A percentile compares a stretch with the other conserved stretches of the same genome.
Conservation (phyloP, 1,140 invertebrate species). For the Zophobas morio region DNA sequence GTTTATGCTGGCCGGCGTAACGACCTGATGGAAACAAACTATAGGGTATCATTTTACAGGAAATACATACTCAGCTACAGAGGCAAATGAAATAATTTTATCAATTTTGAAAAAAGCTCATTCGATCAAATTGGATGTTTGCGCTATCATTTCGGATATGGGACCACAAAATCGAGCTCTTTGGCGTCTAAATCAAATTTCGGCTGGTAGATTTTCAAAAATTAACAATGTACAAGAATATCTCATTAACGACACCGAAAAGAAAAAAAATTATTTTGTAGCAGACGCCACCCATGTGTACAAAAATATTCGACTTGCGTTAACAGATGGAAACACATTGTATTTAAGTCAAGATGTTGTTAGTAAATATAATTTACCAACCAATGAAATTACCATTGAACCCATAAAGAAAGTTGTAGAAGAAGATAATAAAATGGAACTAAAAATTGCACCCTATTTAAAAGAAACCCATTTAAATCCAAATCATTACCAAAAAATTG, state of each 20-base stretch:
- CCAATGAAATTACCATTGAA: no score
- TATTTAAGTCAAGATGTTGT: no score
- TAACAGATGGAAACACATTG: no score
- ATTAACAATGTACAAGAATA: conserved; percentile 2
- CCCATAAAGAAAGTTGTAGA: no score
- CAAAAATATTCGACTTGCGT: no score
- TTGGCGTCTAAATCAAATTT: not conserved
- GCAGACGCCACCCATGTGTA: no score
- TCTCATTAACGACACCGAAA: not conserved
- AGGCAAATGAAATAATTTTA: not conserved
- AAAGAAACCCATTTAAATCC: no score
- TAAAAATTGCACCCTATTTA: no score
- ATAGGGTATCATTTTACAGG: conserved; percentile 4
- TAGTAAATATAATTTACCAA: no score
- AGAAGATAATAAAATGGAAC: no score
- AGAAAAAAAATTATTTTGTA: no score
- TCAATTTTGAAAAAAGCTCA: conserved; percentile 11
- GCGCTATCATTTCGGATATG: conserved; percentile 26
- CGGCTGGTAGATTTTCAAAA: not conserved
- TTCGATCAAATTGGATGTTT: not conserved
- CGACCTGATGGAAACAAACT: conserved; percentile 30
- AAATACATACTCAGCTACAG: not conserved
- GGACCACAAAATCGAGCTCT: conserved; percentile 15
- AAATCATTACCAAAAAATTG: no score
- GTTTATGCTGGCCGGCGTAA: conserved; percentile 15